Conservation (phyloP, 2,113 vertebrate genomes). For the Channa argus region DNA sequence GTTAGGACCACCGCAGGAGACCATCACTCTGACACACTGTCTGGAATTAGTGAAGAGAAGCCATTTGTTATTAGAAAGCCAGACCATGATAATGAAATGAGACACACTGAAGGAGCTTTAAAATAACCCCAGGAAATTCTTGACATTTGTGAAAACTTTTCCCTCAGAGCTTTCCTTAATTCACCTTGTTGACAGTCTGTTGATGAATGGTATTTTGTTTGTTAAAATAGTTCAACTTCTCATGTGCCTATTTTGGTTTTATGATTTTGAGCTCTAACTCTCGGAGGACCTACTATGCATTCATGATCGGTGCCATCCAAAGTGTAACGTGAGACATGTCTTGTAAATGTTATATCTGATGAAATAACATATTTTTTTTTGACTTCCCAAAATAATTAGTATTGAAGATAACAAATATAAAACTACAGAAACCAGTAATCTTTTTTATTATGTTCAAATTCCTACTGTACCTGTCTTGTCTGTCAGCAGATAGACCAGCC, state of each 20-base stretch:
- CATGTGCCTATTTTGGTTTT: no score
- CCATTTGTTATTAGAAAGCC: slow-evolving; percentile 46
- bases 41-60: slow-evolving; percentile 43
- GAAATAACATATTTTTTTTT: no score
- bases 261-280: no score
- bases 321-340: not conserved
- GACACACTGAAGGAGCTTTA: not conserved
- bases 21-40: slow-evolving; percentile 58
- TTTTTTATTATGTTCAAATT: no score
- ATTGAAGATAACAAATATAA: no score
- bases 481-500: slow-evolving; percentile 94
- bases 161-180: not conserved
- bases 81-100: slow-evolving; percentile 8
- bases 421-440: no score
- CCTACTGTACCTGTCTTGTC: slow-evolving; percentile 93
- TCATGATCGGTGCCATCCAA: no score
- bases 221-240: no score
- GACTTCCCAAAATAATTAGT: no score
- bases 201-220: no score
- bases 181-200: not conserved
- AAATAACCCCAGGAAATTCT: slow-evolving; percentile 1
- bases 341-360: no score
- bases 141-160: not conserved
- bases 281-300: no score
- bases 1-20: slow-evolving; percentile 42